Evolutionary conservation across 2,113 vertebrate species (phyloP).

Genomic region (Podarcis cretensis): DNA sequence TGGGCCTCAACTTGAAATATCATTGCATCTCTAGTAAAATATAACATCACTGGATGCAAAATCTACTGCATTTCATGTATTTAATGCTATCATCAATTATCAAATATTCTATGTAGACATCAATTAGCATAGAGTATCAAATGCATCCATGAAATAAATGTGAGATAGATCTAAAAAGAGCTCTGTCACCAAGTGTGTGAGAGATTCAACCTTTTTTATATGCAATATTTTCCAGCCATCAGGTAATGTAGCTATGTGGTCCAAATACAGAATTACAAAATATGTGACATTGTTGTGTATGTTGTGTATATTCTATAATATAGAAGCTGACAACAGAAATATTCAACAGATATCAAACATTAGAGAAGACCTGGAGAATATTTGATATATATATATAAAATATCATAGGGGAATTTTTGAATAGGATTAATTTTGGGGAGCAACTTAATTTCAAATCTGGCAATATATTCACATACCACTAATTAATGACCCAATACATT

Average conservation of each 20-base stretch:
- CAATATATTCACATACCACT: not conserved
- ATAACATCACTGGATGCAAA: not conserved
- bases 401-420: not conserved
- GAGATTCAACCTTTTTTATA: too few species aligned
- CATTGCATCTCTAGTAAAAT: not conserved
- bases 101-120: not conserved
- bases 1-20: not conserved
- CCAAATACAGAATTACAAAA: too few species aligned
- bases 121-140: not conserved
- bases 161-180: not conserved
- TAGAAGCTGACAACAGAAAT: not conserved
- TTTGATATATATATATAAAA: not conserved
- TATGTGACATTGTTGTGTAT: too few species aligned
- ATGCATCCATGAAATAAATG: not conserved
- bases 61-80: not conserved
- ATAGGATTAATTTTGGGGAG: not conserved
- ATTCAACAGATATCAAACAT: not conserved
- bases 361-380: not conserved
- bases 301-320: too few species aligned
- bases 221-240: too few species aligned
- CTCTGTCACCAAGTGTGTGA: too few species aligned
- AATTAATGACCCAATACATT: not conserved
- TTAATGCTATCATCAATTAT: not conserved
- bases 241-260: too few species aligned
- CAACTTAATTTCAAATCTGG: not conserved